A percentile compares a stretch with the other conserved stretches of the same genome.
Evolutionary conservation across 2,888 invertebrate genomes (phyloP).

Genomic region (Podotricha telesiphe): DNA sequence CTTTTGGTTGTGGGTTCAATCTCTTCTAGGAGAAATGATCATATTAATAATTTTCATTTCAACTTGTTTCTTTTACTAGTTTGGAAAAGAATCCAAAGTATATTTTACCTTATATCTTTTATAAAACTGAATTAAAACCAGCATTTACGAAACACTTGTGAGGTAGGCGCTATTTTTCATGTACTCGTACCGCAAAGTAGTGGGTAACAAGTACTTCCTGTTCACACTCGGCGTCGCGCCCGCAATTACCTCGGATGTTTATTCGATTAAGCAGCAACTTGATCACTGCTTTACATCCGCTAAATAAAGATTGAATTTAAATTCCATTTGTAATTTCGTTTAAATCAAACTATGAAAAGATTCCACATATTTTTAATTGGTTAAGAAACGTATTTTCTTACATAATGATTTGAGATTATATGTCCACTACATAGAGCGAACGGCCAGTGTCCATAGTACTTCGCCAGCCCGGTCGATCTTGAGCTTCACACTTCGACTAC

Average conservation of each 20-base stretch:
- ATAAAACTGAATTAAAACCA: neutral
- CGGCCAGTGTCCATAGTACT: neutral
- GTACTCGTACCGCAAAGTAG: neutral
- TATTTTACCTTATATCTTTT: neutral
- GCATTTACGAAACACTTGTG: neutral
- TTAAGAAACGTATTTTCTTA: too few relatives aligned
- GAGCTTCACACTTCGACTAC: neutral
- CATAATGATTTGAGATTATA: neutral
- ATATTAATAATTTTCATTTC: too few relatives aligned
- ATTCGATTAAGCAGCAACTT: conserved; percentile 32
- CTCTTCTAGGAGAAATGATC: too few relatives aligned
- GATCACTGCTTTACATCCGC: conserved; percentile 14
- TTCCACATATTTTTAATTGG: neutral
- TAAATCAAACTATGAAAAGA: neutral
- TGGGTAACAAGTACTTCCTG: conserved; percentile 40
- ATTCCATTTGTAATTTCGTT: conserved; percentile 14
- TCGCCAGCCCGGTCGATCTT: neutral
- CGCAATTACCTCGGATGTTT: conserved; percentile 35
- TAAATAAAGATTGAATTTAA: conserved; percentile 15
- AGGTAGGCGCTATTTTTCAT: conserved; percentile 1
- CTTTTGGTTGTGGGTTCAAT: too few relatives aligned
- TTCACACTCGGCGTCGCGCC: conserved; percentile 25
- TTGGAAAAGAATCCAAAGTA: neutral
- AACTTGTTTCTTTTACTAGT: too few relatives aligned
- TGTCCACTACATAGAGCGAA: neutral